Base-by-base conservation (phyloP, 2,797 vertebrate species). In the Buphagus erythrorhynchus region DNA sequence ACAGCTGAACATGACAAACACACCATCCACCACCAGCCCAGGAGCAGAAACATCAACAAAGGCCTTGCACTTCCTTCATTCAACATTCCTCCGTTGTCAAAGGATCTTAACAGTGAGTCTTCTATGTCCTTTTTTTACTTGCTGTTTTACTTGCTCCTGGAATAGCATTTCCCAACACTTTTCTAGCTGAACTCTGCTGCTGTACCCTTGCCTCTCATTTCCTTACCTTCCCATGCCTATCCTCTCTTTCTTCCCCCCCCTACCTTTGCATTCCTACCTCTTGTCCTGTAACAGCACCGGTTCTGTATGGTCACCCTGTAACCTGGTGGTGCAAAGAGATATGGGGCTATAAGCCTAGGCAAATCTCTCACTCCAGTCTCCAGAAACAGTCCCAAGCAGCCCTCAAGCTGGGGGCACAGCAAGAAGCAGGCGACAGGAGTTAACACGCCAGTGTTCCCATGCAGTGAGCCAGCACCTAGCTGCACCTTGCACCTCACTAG, bases 31-130 rank as follows among this genome's bases (percentile, higher is more conserved):
- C 48, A 61, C 35, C 3, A 0, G 69, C 25, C 29, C 7, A 73
- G 51, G 36, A 69, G 83, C 33, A 82, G 52, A 79, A 65, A 24
- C 49, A 84, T 31, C 77, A 92, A 63, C 85, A 73, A 63, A 14
- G 28, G 63, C 74, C 59, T 62, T 63, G 63, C 55, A 15, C 18
- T 92, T 94, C 86, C 83, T 49, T 88, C 71, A 45, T 76, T 85
- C 83, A 88, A 72, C 90, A 85, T 74, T 85, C 61, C 57, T 92
- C 52, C 54, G 22, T 26, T 71, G 38, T 52, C 43, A 22, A 63
- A 45, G 31, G 31, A 35, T 55, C 65, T 43, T 82, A 94, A 91
- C 42, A 38, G 29, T 4, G 26, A 86, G 57, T 67, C 40, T 87
- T 68, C 71, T 35, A 15, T 36, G 28, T 73, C 45, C 42, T 48